phyloP scores from a whole-genome alignment of 2,113 vertebrate genomes.

The Mus pahari region DNA sequence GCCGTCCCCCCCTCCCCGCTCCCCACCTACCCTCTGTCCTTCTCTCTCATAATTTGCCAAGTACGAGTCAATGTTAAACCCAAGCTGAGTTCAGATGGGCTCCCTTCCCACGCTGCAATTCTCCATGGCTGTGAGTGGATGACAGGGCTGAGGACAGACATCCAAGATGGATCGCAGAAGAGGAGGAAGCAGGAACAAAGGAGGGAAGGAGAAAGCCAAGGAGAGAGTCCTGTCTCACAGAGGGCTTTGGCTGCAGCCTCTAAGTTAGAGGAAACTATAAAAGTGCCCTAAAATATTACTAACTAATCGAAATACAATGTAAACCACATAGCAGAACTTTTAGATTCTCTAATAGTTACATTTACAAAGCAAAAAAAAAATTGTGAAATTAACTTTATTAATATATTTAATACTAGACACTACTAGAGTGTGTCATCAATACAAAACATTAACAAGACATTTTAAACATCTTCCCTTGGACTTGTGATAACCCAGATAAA shows the following conservation, averaged over 20 bases:
- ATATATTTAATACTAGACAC: neutral
- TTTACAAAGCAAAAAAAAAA: neutral
- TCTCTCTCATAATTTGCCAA: neutral
- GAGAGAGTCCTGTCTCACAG: too few species aligned
- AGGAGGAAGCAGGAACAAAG: neutral
- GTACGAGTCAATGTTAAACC: neutral
- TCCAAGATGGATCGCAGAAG: neutral
- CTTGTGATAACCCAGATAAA: neutral
- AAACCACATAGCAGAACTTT: neutral
- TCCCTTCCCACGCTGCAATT: neutral
- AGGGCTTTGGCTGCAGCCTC: neutral
- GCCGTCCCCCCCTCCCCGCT: too few species aligned
- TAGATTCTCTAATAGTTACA: neutral
- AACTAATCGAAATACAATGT: fast-evolving
- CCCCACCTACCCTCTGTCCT: neutral
- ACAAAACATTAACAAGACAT: neutral
- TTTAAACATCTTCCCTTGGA: neutral
- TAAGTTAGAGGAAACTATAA: neutral
- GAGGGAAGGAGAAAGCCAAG: neutral
- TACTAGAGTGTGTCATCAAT: neutral
- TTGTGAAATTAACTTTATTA: neutral
- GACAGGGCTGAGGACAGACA: neutral
- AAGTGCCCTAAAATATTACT: neutral
- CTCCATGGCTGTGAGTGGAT: neutral
- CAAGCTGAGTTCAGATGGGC: neutral